These are phyloP conservation scores for Xestia rhomboidea DNA, from an alignment of 2,888 invertebrate genomes.

Conservation along the genomic window DNA sequence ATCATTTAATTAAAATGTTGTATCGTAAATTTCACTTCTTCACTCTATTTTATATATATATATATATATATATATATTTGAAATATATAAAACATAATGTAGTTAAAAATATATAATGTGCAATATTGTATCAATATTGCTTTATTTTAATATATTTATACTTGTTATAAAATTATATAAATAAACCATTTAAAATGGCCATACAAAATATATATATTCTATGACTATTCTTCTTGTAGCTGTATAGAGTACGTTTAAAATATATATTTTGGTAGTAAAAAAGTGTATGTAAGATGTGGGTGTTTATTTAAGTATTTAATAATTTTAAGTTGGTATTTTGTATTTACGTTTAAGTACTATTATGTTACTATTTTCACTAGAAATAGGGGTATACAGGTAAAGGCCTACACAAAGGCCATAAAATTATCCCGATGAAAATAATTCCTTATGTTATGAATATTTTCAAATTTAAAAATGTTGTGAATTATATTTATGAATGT, in stretches of 20 bases:
- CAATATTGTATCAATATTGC: background rate
- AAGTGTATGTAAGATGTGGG: no score
- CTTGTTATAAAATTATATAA: background rate
- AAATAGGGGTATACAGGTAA: no score
- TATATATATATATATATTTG: background rate
- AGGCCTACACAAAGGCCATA: no score
- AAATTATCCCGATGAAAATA: background rate
- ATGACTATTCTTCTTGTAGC: background rate
- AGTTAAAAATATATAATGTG: background rate
- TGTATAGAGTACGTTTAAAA: background rate
- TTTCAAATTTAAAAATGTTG: background rate
- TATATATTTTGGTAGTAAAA: background rate
- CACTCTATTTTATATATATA: no score
- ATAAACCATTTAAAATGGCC: background rate
- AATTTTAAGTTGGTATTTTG: background rate
- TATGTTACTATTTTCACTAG: no score
- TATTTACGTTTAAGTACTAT: background rate
- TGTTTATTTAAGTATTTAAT: background rate
- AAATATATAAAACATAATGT: background rate
- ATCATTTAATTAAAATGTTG: background rate
- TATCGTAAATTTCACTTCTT: background rate
- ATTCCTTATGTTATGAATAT: background rate
- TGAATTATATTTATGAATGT: background rate
- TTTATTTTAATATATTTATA: background rate
- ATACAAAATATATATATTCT: background rate